These are phyloP conservation scores for Psephotus haematonotus DNA, from an alignment of 2,113 vertebrate genomes.

Conservation along the genomic window DNA sequence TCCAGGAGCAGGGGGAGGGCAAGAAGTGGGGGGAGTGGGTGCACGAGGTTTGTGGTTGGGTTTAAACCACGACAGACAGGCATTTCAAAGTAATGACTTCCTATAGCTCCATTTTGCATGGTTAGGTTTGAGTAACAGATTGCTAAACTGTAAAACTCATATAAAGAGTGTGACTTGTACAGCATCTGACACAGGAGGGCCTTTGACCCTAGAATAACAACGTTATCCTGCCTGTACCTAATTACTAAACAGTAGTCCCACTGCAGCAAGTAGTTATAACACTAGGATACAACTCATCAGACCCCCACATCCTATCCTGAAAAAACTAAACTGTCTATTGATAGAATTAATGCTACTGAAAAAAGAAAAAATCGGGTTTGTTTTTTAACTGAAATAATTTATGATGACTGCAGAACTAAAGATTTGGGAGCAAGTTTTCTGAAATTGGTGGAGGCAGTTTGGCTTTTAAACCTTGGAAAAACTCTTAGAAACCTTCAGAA, in stretches of 20 bases:
- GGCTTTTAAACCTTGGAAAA: not conserved
- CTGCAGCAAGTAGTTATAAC: not conserved
- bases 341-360: not conserved
- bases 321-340: not conserved
- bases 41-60: too few relatives aligned
- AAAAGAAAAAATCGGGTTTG: not conserved
- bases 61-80: too few relatives aligned
- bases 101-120: not conserved
- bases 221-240: not conserved
- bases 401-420: not conserved
- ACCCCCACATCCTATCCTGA: not conserved
- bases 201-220: not conserved
- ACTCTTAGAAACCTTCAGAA: not conserved
- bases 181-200: not conserved
- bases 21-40: too few relatives aligned
- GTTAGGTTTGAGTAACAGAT: not conserved
- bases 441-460: not conserved
- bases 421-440: not conserved
- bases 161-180: not conserved
- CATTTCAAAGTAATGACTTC: not conserved
- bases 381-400: not conserved
- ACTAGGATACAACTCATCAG: not conserved
- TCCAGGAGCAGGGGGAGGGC: too few relatives aligned
- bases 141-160: not conserved
- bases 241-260: not conserved